Evolutionary conservation across 2,888 invertebrate genomes (phyloP), one percentile per base, ranked within the genome.

Genomic region (Dione juno): DNA sequence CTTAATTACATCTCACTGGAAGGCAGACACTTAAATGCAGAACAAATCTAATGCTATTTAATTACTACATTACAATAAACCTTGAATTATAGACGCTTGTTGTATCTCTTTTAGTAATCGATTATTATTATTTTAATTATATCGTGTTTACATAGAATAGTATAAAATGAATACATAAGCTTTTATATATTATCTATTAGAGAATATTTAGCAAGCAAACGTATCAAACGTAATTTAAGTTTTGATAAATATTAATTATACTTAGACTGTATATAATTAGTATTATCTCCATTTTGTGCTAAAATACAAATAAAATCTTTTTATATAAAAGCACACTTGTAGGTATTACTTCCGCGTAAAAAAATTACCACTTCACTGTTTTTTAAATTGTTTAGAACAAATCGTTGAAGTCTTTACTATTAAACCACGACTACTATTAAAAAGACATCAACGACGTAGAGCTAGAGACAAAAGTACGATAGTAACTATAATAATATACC

Each of bases 361-460:
- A 57, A 35, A 54, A 54, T 10, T 16, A n/a, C 21, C 1, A 28
- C 6, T 28, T 14, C 14, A 14, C 6, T 43, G n/a, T 61, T 61
- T 28, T 28, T 28, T n/a, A 45, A 19, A 50, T 50, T 63, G 19
- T 50, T 37, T 48, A 37, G n/a, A 50, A 64, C 10, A 63, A 64
- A 68, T 84, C 89, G 89, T 89, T 88, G 85, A 89, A 81, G 84
- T 89, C 89, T 89, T 87, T 85, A 79, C 64, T 78, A 84, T 80
- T 77, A 76, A 75, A 77, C 69, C 70, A 66, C 71, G 75, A 75
- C 71, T 69, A 79, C 79, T 78, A 77, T 83, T 79, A 65, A 78
- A 88, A 89, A 89, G 88, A 88, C 82, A 81, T 89, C 87, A 88
- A 88, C 88, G 88, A 78, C 74, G 65, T 70, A 66, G 57, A 63